Base-by-base conservation (phyloP, 2,888 invertebrate genomes). In the Tuberolachnus salignus region DNA sequence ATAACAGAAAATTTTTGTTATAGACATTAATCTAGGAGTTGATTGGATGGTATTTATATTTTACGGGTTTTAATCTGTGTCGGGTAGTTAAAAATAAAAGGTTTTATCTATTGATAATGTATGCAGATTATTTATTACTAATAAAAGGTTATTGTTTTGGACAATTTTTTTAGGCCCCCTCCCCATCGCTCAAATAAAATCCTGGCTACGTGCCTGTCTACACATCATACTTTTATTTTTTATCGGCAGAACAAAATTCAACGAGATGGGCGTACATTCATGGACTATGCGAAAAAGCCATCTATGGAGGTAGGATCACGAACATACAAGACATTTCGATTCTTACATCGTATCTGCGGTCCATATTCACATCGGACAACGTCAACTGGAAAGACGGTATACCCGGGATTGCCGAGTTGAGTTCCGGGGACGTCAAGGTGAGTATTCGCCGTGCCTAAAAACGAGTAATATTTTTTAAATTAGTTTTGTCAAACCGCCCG, bases 301-400 rank as follows among this genome's bases (percentile, higher is more conserved):
- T 95, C 69, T 96, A 95, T 84, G 95, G 95, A 0, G 95, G 95
- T 0, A 88, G 94, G 72, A 89, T 96, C 26, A 94, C 95, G 85
- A 93, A 94, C 83, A 85, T 86, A 4, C 91, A 91, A 83, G 96
- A 96, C 85, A 86, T 88, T 82, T 86, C 88, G 46, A 90, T 92
- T 14, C 85, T 94, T 82, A 87, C 87, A 82, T 89, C 91, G 0
- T 92, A 93, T 83, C 86, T 95, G 14, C 85, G 87, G 21, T 88
- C 89, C 75, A 90, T 89, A 84, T 90, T 91, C 82, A 87, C 86
- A 61, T 86, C 88, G 14, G 87, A 89, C 34, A 86, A 89, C 4
- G 86, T 91, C 67, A 89, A 88, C 81, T 89, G 89, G 86, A 88
- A 86, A 81, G 87, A 90, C 0, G 84, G 91, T 6, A 89, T 89